Percentiles rank a stretch among this genome's conserved stretches.
phyloP scores from a whole-genome alignment of 1,140 invertebrate genomes.

The Pogonomyrmex californicus region DNA sequence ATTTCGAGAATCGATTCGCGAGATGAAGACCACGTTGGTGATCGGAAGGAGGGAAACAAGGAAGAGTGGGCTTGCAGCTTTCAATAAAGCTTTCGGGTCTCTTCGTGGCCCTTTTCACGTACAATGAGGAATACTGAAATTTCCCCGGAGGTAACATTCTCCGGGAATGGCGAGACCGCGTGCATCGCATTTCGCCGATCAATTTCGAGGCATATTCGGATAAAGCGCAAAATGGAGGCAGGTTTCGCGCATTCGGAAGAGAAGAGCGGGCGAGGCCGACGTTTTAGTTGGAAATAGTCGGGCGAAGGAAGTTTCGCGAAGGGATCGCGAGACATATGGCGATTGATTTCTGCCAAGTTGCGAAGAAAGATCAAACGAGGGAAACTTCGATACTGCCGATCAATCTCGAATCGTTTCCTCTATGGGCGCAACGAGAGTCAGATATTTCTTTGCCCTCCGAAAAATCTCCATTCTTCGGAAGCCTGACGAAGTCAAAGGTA shows the following conservation, averaged over 20 bases:
- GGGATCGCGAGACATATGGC: constrained; percentile 39
- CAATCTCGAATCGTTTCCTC: constrained; percentile 55
- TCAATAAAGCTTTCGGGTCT: constrained; percentile 53
- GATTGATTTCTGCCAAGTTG: constrained; percentile 48
- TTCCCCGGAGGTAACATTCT: constrained; percentile 71
- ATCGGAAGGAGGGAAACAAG: background rate
- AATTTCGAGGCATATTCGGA: constrained; percentile 57
- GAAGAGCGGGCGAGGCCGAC: background rate
- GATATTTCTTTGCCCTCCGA: constrained; percentile 35
- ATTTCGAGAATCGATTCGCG: constrained; percentile 52
- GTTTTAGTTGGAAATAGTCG: constrained; percentile 27
- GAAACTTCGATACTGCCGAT: constrained; percentile 59
- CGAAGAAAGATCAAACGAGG: constrained; percentile 61
- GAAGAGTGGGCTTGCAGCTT: constrained; percentile 51
- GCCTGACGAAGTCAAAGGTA: background rate
- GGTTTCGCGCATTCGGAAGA: constrained; percentile 1
- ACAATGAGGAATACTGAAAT: constrained; percentile 70
- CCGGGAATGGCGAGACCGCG: constrained; percentile 26
- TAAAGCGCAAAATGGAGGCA: constrained; percentile 53
- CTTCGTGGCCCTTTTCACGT: background rate
- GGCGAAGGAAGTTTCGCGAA: constrained; percentile 34
- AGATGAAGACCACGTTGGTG: constrained; percentile 35
- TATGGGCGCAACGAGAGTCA: constrained; percentile 9
- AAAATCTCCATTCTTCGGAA: constrained; percentile 15
- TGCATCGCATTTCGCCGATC: constrained; percentile 40